Evolutionary conservation across 2,888 invertebrate species (phyloP).

Genomic region (Lasioglossum pauxillum): DNA sequence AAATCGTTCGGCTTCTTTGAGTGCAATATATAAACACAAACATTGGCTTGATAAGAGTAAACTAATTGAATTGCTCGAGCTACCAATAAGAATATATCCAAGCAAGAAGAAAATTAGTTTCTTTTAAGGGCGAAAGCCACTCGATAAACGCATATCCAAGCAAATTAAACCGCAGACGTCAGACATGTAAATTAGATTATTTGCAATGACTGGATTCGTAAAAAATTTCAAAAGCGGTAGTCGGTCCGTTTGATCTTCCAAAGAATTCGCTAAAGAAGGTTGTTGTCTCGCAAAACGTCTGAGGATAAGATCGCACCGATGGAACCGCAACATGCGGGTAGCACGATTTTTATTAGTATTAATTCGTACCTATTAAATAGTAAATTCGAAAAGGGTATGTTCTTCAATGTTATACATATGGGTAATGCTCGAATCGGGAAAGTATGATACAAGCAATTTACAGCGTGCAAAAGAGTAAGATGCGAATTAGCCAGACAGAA

Average conservation of each 20-base stretch:
- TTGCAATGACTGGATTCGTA: not conserved
- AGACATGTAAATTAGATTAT: not conserved
- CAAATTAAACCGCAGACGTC: not conserved
- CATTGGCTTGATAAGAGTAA: not conserved
- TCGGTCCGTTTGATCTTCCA: not conserved
- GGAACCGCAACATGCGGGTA: conserved; percentile 11
- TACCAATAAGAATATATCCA: not conserved
- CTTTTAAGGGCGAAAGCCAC: not conserved
- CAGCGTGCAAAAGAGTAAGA: not conserved
- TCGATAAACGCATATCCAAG: not conserved
- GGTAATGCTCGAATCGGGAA: not conserved
- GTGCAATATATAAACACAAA: not conserved
- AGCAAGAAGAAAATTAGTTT: not conserved
- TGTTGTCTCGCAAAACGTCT: not conserved
- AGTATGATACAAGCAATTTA: conserved; percentile 7
- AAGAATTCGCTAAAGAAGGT: not conserved
- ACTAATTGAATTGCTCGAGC: not conserved
- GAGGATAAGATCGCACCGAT: not conserved
- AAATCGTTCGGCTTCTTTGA: not conserved
- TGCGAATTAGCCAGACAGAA: not conserved
- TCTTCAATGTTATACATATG: not conserved
- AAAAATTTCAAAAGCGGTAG: not conserved
- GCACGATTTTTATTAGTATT: not conserved
- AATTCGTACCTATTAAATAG: not conserved
- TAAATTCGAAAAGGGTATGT: not conserved